Evolutionary conservation across 2,797 vertebrate species (phyloP).

Genomic region (Clarias fuscus): DNA sequence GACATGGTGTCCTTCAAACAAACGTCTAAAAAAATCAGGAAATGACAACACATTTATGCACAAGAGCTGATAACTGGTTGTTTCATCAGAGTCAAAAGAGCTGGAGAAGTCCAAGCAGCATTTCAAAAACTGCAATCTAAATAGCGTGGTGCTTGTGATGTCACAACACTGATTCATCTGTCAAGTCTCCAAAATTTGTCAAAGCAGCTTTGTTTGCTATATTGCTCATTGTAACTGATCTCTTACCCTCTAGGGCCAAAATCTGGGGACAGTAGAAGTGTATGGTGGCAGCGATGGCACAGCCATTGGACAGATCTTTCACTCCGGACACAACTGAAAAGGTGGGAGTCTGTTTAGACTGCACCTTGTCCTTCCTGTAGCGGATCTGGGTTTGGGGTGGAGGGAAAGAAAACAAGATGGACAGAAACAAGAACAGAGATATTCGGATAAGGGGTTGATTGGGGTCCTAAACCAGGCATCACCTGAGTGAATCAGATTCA

Average conservation of each 20-base stretch:
- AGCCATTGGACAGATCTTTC: conserved; percentile 88
- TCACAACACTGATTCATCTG: not conserved
- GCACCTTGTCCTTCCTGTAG: conserved; percentile 88
- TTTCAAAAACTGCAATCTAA: not conserved
- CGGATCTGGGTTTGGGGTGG: conserved; percentile 77
- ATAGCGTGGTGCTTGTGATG: not conserved
- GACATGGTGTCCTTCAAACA: conserved; percentile 95
- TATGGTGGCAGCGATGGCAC: conserved; percentile 81
- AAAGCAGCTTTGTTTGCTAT: not conserved
- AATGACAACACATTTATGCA: not conserved
- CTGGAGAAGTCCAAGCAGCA: not conserved
- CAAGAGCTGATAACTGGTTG: not conserved
- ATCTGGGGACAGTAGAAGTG: conserved; percentile 86
- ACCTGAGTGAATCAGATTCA: conserved; percentile 36
- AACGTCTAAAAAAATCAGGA: conserved; percentile 72
- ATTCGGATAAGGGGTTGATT: not conserved
- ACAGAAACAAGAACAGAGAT: conserved; percentile 30
- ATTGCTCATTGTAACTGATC: conserved; percentile 20
- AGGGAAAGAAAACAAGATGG: conserved; percentile 43
- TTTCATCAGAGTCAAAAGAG: not conserved
- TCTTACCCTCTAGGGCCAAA: conserved; percentile 83
- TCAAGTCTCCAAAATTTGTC: not conserved
- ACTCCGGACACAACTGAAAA: conserved; percentile 81
- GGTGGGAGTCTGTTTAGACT: conserved; percentile 83
- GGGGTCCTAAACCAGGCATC: not conserved